A percentile compares a stretch with the other conserved stretches of the same genome.
Evolutionary conservation across 2,888 invertebrate species (phyloP).

Genomic region (Griposia aprilina): DNA sequence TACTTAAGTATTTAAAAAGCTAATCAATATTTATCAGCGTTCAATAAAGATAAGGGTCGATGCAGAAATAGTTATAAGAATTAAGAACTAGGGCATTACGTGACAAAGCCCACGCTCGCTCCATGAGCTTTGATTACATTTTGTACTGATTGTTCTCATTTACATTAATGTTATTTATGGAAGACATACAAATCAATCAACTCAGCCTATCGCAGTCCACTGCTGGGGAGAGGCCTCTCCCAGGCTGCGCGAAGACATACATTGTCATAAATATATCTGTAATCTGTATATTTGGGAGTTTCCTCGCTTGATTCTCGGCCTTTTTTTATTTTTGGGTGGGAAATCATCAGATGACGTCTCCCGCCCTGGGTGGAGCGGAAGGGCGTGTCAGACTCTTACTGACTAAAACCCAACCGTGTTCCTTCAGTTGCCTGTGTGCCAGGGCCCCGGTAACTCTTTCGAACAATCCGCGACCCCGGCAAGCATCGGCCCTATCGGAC

Average conservation of each 20-base stretch:
- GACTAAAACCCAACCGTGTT: no score
- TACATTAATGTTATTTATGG: conserved; percentile 4
- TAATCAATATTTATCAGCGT: conserved; percentile 59
- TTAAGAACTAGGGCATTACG: conserved; percentile 59
- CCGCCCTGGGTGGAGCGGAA: no score
- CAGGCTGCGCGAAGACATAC: background rate
- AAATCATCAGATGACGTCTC: no score
- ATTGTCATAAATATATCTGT: background rate
- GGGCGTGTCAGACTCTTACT: no score
- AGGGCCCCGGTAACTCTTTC: no score
- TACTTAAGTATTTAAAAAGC: conserved; percentile 45
- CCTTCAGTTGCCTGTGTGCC: no score
- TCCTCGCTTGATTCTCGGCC: background rate
- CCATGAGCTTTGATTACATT: conserved; percentile 21
- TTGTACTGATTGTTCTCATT: background rate
- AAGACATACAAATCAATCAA: background rate
- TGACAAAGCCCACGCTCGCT: conserved; percentile 64
- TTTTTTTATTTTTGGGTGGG: no score
- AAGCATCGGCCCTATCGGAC: no score
- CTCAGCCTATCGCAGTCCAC: no score
- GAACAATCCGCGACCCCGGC: no score
- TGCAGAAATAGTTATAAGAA: conserved; percentile 58
- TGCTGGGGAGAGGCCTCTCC: no score
- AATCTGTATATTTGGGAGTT: background rate
- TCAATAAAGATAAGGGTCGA: conserved; percentile 54